Evolutionary conservation across 1,140 invertebrate genomes (phyloP), one percentile per base, ranked within the genome.

Genomic region (Neuroterus valhalla): DNA sequence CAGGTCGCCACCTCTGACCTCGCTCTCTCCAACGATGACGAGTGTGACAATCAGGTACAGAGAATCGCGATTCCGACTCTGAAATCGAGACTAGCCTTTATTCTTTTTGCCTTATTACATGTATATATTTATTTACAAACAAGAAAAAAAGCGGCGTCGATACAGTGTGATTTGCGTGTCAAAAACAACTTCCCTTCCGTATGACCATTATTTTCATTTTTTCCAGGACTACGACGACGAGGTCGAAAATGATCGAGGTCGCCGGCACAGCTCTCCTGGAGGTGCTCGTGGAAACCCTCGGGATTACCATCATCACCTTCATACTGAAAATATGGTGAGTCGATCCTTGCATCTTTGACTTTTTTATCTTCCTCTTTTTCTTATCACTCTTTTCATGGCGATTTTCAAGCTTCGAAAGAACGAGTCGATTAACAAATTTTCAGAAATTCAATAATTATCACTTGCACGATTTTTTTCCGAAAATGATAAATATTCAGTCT

Each of bases 21-120:
- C 82, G 89, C 88, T 78, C 88, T 91, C 84, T 90, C 89, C 86
- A 91, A 90, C 80, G 90, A 91, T 85, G 90, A 90, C 86, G 87
- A 90, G 86, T 88, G 84, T 82, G 86, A 89, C 80, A 87, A 88
- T 87, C 87, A 91, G 91, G 89, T 91, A 91, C 80, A 88, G 75
- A 74, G 66, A 79, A 79, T 43, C 73, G 67, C 21, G 66, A 70
- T 62, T 72, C 66, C 69, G 67, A 38, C 55, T 62, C 55, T 62
- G 55, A 62, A 62, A 62, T 23, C 12, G 14, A 38, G 14, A 15
- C n/a, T 19, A 42, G 52, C 43, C 23, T 66, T 67, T 31, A 26
- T 46, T 45, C 26, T 72, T 46, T 66, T 46, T 17, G 14, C n/a
- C n/a, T 48, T 44, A n/a, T 38, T 21, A 66, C 15, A 45, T 23